A percentile compares a stretch with the other conserved stretches of the same genome.
Conservation (phyloP, 2,797 vertebrate genomes). For the Enteromius thamalakanensis region DNA sequence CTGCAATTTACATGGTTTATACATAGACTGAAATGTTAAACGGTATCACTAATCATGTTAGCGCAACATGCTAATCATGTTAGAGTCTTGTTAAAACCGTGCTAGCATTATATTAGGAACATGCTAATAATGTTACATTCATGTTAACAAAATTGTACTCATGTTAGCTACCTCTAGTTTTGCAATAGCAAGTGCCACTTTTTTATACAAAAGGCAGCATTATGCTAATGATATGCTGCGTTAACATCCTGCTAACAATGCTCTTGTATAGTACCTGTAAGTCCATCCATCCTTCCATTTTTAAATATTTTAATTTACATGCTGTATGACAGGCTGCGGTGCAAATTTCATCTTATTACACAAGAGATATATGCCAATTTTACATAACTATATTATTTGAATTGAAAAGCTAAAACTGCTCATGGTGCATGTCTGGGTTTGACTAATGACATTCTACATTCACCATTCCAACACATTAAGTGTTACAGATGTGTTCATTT, state of each 20-base stretch:
- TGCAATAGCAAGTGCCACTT: neutral
- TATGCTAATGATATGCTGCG: neutral
- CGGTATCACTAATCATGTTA: too few relatives aligned
- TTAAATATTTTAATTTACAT: too few relatives aligned
- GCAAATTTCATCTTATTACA: too few relatives aligned
- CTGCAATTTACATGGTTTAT: neutral
- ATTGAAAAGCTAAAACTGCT: neutral
- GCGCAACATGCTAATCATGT: too few relatives aligned
- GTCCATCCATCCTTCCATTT: too few relatives aligned
- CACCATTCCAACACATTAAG: neutral
- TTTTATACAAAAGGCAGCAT: neutral
- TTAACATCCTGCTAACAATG: neutral
- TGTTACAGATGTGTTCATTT: neutral
- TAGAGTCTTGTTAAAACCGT: too few relatives aligned
- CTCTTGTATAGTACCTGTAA: too few relatives aligned
- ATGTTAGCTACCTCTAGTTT: neutral
- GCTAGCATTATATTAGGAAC: too few relatives aligned
- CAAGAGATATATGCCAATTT: neutral
- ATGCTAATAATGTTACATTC: too few relatives aligned
- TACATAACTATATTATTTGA: neutral
- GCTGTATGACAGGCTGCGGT: too few relatives aligned
- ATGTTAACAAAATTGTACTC: neutral
- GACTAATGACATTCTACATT: neutral
- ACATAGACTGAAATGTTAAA: neutral
- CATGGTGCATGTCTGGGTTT: neutral